These are phyloP conservation scores for Tolmerus cingulatus DNA, from an alignment of 2,888 invertebrate species.

Conservation along the genomic window DNA sequence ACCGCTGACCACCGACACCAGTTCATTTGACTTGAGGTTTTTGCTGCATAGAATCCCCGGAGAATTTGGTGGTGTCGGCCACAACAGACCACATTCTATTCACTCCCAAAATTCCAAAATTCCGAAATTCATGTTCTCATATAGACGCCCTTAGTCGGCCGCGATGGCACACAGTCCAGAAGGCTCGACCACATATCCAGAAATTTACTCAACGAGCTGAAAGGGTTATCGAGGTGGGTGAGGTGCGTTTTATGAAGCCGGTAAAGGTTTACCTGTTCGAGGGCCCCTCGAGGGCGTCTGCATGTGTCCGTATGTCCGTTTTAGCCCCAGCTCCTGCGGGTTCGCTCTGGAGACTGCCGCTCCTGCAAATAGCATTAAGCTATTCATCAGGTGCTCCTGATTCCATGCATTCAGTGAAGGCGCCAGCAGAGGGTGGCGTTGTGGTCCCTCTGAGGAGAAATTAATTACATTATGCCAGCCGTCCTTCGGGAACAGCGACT, in stretches of 20 bases:
- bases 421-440: background rate
- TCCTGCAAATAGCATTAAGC: constrained; percentile 15
- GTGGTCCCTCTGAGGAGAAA: background rate
- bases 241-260: background rate
- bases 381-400: constrained; percentile 21
- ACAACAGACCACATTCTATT: constrained; percentile 38
- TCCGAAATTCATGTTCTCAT: constrained; percentile 2
- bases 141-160: background rate
- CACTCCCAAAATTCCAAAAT: constrained; percentile 3
- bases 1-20: background rate
- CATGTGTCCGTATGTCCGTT: background rate
- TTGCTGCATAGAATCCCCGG: background rate
- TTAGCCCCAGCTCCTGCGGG: background rate
- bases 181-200: background rate
- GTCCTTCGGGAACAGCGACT: background rate
- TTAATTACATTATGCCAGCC: constrained; percentile 8
- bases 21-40: background rate
- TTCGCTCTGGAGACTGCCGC: background rate
- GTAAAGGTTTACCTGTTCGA: background rate
- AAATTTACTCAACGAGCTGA: constrained; percentile 2
- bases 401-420: background rate
- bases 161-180: background rate
- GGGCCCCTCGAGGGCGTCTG: background rate
- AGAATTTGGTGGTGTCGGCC: background rate
- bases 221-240: constrained; percentile 2